A percentile compares a stretch with the other conserved stretches of the same genome.
Conservation (phyloP, 2,797 vertebrate species). For the Aythya fuligula region DNA sequence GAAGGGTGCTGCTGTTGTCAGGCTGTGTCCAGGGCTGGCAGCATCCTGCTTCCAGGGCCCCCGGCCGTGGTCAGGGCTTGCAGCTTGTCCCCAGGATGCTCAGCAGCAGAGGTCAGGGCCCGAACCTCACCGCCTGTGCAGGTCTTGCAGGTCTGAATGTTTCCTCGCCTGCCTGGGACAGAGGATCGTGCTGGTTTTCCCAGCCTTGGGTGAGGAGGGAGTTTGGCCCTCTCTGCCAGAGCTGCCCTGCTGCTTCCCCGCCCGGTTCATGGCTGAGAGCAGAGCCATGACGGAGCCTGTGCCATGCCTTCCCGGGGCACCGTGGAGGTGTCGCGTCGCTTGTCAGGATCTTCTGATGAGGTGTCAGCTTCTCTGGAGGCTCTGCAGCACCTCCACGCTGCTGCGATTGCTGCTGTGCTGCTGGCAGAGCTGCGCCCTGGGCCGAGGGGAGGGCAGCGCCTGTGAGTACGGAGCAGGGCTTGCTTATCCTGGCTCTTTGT, state of each 20-base stretch:
- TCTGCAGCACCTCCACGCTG: not conserved
- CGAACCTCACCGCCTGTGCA: fast-evolving
- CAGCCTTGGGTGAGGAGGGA: not conserved
- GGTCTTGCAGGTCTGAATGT: no score
- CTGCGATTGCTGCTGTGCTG: not conserved
- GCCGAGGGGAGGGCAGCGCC: not conserved
- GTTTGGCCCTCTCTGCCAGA: not conserved
- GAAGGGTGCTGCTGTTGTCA: not conserved
- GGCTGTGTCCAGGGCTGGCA: not conserved
- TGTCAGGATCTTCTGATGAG: not conserved
- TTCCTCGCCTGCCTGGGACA: not conserved
- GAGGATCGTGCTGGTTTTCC: not conserved
- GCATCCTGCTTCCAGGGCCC: not conserved
- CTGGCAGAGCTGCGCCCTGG: not conserved
- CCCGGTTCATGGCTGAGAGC: not conserved
- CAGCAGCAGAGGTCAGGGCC: not conserved
- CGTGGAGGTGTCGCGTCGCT: not conserved
- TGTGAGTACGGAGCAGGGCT: fast-evolving
- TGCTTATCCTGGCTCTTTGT: no score
- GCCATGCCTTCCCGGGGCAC: fast-evolving
- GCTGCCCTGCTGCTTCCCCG: not conserved
- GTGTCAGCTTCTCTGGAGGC: not conserved
- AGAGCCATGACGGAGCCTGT: not conserved
- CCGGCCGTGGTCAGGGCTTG: fast-evolving
- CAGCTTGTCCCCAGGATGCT: not conserved